Evolutionary conservation across 2,113 vertebrate species (phyloP).

Genomic region (Pseudorectes ferrugineus): DNA sequence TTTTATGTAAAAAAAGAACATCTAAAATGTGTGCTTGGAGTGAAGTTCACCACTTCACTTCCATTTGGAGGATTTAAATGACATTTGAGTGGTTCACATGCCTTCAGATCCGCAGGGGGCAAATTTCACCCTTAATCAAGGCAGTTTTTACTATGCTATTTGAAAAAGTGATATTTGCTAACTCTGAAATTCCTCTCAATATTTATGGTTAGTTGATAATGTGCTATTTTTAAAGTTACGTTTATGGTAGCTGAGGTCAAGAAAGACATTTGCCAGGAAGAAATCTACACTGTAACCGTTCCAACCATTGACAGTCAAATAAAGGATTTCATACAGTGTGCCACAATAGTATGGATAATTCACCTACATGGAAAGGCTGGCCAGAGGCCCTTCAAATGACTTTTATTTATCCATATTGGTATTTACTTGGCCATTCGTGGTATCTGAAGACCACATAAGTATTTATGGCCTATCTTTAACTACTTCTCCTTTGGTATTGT

Average conservation of each 20-base stretch:
- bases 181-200: not conserved
- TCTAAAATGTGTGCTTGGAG: slow-evolving; percentile 24
- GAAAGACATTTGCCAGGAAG: not conserved
- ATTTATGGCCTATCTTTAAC: not conserved
- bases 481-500: not conserved
- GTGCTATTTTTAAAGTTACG: not conserved
- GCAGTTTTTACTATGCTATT: not conserved
- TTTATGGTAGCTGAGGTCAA: not conserved
- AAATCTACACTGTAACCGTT: not conserved
- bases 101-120: not conserved
- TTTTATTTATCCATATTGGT: not conserved
- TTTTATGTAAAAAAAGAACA: slow-evolving; percentile 39
- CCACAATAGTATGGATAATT: not conserved
- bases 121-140: slow-evolving; percentile 19
- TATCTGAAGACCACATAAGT: not conserved
- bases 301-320: not conserved
- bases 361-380: not conserved
- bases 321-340: not conserved
- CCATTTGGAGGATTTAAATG: slow-evolving; percentile 31
- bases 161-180: not conserved
- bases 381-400: not conserved
- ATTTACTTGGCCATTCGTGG: not conserved
- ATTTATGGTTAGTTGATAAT: not conserved
- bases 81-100: not conserved
- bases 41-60: not conserved